Conservation (phyloP, 2,113 vertebrate genomes). For the Syngnathus typhle region DNA sequence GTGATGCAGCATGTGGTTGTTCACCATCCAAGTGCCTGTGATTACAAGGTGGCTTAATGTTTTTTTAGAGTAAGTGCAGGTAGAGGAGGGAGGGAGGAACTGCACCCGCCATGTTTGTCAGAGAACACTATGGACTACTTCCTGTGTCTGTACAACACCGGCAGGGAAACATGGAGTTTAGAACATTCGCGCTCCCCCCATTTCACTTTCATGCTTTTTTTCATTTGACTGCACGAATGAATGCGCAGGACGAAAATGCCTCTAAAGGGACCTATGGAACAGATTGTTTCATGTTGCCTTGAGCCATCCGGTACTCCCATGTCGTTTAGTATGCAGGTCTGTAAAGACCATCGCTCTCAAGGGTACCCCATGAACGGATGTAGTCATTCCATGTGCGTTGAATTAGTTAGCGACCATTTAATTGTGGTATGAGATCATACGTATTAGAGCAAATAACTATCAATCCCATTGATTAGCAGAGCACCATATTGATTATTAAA, state of each 20-base stretch:
- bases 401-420: constrained; percentile 44
- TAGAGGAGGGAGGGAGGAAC: no score
- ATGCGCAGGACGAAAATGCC: constrained; percentile 6
- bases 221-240: neutral
- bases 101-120: neutral
- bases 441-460: constrained; percentile 27
- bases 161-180: neutral
- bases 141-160: neutral
- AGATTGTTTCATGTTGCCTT: constrained; percentile 27
- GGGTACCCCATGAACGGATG: neutral
- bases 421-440: constrained; percentile 36
- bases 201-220: neutral
- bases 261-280: constrained; percentile 19
- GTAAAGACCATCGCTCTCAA: constrained; percentile 8
- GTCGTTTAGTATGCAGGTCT: constrained; percentile 14
- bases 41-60: neutral
- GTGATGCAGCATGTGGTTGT: neutral
- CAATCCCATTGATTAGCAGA: constrained; percentile 31
- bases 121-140: neutral
- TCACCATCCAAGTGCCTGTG: neutral
- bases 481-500: constrained; percentile 36
- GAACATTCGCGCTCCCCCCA: neutral
- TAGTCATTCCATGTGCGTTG: constrained; percentile 12
- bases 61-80: neutral
- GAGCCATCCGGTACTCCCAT: constrained; percentile 8